Percentiles rank a stretch among this genome's conserved stretches.
phyloP scores from a whole-genome alignment of 2,113 vertebrate genomes.

The Cacatua alba region DNA sequence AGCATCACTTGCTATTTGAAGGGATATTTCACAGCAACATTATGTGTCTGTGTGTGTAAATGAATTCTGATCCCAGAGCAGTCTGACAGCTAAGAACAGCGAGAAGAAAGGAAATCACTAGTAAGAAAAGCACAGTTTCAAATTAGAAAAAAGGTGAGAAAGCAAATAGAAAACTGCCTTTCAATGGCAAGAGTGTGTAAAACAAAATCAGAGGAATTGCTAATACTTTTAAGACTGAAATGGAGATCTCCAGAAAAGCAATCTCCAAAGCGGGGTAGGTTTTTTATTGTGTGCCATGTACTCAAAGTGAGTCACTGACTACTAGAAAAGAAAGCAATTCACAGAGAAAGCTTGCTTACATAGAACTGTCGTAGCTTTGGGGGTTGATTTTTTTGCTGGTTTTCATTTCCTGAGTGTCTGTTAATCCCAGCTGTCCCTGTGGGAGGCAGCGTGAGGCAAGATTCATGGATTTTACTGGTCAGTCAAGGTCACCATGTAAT shows the following conservation, averaged over 20 bases:
- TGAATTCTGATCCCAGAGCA: not conserved
- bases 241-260: not conserved
- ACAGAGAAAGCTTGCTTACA: not conserved
- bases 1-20: not conserved
- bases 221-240: not conserved
- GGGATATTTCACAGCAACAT: not conserved
- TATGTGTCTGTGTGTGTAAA: rapidly evolving
- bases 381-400: not conserved
- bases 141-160: not conserved
- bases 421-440: not conserved
- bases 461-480: not conserved
- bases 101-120: not conserved
- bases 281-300: not conserved
- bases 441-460: not conserved
- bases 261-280: not conserved
- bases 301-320: not conserved
- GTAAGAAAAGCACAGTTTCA: not conserved
- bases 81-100: not conserved
- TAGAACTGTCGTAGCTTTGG: not conserved
- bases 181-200: not conserved
- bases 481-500: not conserved
- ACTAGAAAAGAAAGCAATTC: not conserved
- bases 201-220: not conserved
- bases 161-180: not conserved
- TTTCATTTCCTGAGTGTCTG: not conserved